These are phyloP conservation scores for Drosophila ficusphila DNA, from an alignment of 1,140 invertebrate species.

Conservation along the genomic window DNA sequence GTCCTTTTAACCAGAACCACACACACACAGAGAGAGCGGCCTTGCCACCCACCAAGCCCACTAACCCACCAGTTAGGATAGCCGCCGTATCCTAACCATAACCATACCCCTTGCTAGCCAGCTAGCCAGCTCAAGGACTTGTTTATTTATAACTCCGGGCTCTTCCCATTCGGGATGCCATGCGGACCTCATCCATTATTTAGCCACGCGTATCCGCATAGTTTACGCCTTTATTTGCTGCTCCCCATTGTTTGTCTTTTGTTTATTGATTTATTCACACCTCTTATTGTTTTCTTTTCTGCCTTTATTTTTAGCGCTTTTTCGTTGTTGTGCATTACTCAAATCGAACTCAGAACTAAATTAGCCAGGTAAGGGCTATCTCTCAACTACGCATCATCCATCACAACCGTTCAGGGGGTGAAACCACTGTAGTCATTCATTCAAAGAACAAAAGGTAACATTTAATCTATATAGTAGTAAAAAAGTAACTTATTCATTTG, in stretches of 20 bases:
- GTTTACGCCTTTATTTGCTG: slow-evolving; percentile 12
- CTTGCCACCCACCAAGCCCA: slow-evolving; percentile 42
- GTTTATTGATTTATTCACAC: slow-evolving; percentile 49
- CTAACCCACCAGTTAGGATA: no score
- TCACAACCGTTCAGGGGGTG: background rate
- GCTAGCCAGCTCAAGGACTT: slow-evolving; percentile 17
- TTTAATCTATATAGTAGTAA: no score
- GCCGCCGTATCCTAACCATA: no score
- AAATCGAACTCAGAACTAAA: slow-evolving; percentile 16
- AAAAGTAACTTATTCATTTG: no score
- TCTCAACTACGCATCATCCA: background rate
- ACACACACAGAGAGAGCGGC: slow-evolving; percentile 3
- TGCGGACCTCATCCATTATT: slow-evolving; percentile 42
- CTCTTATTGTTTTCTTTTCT: slow-evolving; percentile 14
- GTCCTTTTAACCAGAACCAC: background rate
- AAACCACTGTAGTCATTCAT: slow-evolving; percentile 8
- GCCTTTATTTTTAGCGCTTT: slow-evolving; percentile 45
- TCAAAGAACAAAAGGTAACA: no score
- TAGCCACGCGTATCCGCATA: slow-evolving; percentile 30
- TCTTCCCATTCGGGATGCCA: slow-evolving; percentile 31
- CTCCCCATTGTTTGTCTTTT: slow-evolving; percentile 26
- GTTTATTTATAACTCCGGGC: slow-evolving; percentile 41
- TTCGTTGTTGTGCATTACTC: slow-evolving; percentile 36
- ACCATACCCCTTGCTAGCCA: background rate
- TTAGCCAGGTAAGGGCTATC: slow-evolving; percentile 11